phyloP scores from a whole-genome alignment of 1,140 invertebrate genomes.

The Lepidurus couesii region DNA sequence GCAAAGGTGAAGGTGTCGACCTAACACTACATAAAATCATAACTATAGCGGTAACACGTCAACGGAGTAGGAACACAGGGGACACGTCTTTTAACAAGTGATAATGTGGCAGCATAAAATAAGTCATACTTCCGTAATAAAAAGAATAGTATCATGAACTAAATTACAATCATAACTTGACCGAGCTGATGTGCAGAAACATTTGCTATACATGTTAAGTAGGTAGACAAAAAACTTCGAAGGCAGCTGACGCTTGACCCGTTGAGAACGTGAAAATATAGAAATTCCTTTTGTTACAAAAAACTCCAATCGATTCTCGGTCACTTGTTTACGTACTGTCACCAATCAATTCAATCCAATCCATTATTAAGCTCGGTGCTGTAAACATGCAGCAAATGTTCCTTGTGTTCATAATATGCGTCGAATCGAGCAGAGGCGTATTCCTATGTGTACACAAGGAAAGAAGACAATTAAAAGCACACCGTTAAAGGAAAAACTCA shows the following conservation, averaged over 20 bases:
- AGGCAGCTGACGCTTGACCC: neutral
- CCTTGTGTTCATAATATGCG: slow-evolving; percentile 44
- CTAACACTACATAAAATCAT: neutral
- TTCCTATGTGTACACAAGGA: slow-evolving; percentile 41
- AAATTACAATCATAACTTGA: neutral
- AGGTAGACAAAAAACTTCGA: slow-evolving; percentile 15
- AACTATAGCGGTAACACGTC: neutral
- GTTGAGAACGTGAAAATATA: neutral
- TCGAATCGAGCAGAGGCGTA: slow-evolving; percentile 44
- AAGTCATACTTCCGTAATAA: neutral
- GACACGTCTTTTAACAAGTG: neutral
- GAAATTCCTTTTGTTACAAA: neutral
- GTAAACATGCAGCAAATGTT: slow-evolving; percentile 12
- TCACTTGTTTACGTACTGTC: neutral
- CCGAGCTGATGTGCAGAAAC: neutral
- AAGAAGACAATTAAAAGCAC: slow-evolving; percentile 34
- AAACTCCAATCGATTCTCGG: neutral
- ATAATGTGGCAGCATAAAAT: neutral
- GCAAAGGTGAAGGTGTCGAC: neutral
- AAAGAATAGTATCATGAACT: neutral
- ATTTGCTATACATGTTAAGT: slow-evolving; percentile 20
- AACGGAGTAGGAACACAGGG: neutral
- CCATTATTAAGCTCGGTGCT: slow-evolving; percentile 39
- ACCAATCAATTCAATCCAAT: slow-evolving; percentile 23
- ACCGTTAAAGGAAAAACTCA: neutral